Percentiles rank a stretch among this genome's conserved stretches.
Conservation (phyloP, 2,888 invertebrate species). For the Scrobipalpa atriplicella region DNA sequence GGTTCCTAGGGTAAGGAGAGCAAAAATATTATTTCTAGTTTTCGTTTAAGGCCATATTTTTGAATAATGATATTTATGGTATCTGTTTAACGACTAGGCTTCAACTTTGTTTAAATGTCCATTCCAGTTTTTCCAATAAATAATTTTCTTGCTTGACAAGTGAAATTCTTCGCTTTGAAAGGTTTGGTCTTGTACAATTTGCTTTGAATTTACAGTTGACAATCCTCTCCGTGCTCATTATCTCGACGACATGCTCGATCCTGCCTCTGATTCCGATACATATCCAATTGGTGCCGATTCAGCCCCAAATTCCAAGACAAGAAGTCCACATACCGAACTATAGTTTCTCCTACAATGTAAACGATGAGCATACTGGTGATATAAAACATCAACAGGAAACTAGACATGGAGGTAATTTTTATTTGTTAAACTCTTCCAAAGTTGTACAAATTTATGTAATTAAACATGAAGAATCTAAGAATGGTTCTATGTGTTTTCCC, state of each 20-base stretch:
- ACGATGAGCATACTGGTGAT: slow-evolving; percentile 79
- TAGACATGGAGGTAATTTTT: slow-evolving; percentile 40
- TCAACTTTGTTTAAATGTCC: too few relatives aligned
- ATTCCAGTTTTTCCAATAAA: too few relatives aligned
- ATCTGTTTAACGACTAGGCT: too few relatives aligned
- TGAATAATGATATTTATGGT: too few relatives aligned
- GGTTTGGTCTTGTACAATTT: slow-evolving; percentile 23
- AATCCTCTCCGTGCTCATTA: slow-evolving; percentile 52
- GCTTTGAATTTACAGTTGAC: slow-evolving; percentile 43
- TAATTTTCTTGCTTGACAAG: too few relatives aligned
- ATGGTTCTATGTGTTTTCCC: too few relatives aligned
- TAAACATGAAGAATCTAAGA: too few relatives aligned
- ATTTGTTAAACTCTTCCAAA: not conserved
- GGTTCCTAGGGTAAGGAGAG: slow-evolving; percentile 56
- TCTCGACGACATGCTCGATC: slow-evolving; percentile 64
- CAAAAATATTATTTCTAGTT: not conserved
- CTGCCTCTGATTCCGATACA: slow-evolving; percentile 57
- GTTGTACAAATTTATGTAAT: too few relatives aligned
- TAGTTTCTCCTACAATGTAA: slow-evolving; percentile 81
- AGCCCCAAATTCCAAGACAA: slow-evolving; percentile 26
- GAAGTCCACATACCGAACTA: slow-evolving; percentile 63
- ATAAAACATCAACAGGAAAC: slow-evolving; percentile 79
- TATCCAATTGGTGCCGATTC: slow-evolving; percentile 32
- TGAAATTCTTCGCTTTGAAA: slow-evolving; percentile 5
- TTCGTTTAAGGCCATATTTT: too few relatives aligned